Evolutionary conservation across 2,113 vertebrate genomes (phyloP).

Genomic region (Telmatochromis bifrenatus): DNA sequence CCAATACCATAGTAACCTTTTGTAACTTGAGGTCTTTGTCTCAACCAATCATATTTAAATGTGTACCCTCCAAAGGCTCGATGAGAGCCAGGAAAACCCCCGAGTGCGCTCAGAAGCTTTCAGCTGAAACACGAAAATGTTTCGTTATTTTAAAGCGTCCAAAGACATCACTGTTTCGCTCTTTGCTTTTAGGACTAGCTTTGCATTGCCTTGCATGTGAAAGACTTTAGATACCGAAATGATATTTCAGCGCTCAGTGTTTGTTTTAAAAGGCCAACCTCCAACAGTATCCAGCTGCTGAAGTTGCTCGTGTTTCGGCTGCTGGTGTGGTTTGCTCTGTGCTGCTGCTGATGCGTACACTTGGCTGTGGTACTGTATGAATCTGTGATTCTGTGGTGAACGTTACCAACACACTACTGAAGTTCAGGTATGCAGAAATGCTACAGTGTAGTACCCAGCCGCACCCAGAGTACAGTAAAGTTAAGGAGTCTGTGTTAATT

Average conservation of each 20-base stretch:
- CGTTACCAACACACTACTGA: neutral
- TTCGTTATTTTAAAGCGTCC: neutral
- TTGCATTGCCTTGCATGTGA: neutral
- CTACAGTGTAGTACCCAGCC: neutral
- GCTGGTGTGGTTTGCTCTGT: neutral
- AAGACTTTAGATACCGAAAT: neutral
- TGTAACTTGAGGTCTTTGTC: neutral
- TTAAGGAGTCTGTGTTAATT: neutral
- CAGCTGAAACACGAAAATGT: neutral
- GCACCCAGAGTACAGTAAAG: neutral
- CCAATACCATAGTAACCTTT: neutral
- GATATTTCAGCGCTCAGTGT: neutral
- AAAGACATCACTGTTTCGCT: rapidly evolving
- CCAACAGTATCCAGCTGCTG: neutral
- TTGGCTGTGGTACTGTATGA: neutral
- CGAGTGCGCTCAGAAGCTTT: neutral
- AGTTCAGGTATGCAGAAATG: neutral
- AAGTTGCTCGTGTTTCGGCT: neutral
- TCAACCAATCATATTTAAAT: neutral
- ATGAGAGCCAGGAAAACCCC: neutral
- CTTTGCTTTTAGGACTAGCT: neutral
- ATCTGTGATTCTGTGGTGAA: neutral
- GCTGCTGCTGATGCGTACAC: neutral
- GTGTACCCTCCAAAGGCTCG: neutral
- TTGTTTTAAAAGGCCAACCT: neutral